Percentiles rank a stretch among this genome's conserved stretches.
phyloP scores from a whole-genome alignment of 2,113 vertebrate genomes.

The Engystomops pustulosus region DNA sequence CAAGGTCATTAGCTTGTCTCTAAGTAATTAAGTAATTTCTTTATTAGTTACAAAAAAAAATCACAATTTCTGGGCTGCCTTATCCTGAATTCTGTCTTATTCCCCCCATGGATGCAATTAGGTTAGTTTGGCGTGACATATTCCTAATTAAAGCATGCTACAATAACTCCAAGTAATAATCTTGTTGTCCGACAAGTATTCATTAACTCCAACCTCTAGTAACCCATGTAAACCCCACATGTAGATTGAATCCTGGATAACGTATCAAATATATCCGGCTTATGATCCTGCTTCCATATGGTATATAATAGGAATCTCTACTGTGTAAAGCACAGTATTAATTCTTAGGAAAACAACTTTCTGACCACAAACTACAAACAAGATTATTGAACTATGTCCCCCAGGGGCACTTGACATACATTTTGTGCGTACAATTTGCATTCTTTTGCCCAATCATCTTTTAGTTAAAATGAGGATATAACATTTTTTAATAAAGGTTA shows the following conservation, averaged over 20 bases:
- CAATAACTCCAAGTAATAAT: conserved; percentile 19
- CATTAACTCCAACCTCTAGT: conserved; percentile 1
- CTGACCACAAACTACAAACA: too few relatives aligned
- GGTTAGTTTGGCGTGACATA: conserved; percentile 24
- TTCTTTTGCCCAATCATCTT: too few relatives aligned
- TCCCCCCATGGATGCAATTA: conserved; percentile 8
- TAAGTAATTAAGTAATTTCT: too few relatives aligned
- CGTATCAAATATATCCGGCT: too few relatives aligned
- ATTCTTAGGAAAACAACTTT: neutral
- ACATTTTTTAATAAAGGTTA: too few relatives aligned
- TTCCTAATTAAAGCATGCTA: conserved; percentile 4
- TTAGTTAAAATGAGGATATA: too few relatives aligned
- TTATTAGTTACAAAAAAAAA: neutral
- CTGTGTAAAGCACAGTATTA: neutral
- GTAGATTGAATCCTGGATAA: neutral
- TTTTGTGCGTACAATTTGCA: too few relatives aligned
- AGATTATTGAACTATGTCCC: too few relatives aligned
- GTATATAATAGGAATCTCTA: neutral
- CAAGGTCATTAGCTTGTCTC: too few relatives aligned
- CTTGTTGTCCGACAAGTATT: conserved; percentile 5
- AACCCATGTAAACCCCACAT: neutral
- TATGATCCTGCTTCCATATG: neutral
- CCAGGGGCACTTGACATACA: too few relatives aligned
- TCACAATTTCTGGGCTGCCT: neutral
- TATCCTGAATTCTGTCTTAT: neutral